phyloP scores from a whole-genome alignment of 2,797 vertebrate species.

The Eulemur mongoz region DNA sequence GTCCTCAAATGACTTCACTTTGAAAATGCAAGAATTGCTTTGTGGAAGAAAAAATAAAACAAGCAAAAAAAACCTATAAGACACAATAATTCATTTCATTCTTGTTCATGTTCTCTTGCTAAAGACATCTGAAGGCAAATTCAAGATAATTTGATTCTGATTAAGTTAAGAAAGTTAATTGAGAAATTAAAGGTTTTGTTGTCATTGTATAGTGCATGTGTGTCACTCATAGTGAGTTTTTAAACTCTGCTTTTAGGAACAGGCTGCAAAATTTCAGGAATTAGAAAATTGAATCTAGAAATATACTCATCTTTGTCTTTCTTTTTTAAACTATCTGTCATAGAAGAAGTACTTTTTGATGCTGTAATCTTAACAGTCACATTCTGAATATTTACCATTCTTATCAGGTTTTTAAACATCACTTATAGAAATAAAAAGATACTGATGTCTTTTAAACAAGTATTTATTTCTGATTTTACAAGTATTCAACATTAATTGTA shows the following conservation, averaged over 20 bases:
- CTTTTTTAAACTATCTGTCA: neutral
- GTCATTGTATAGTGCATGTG: neutral
- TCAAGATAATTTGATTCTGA: neutral
- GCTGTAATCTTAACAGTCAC: neutral
- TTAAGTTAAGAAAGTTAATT: neutral
- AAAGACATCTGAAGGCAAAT: neutral
- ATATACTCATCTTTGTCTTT: neutral
- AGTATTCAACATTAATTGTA: neutral
- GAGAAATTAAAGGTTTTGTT: neutral
- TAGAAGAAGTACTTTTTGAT: neutral
- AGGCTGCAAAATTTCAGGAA: neutral
- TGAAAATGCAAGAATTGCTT: slow-evolving; percentile 28
- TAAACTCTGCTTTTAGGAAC: neutral
- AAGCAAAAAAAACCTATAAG: neutral
- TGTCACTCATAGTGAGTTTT: neutral
- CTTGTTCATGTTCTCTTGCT: neutral
- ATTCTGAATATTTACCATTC: neutral
- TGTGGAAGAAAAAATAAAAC: neutral
- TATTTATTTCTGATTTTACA: neutral
- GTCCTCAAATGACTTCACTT: slow-evolving; percentile 45
- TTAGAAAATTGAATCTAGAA: neutral
- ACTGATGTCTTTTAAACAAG: neutral
- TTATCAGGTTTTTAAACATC: neutral
- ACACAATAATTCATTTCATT: neutral
- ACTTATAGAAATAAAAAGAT: neutral